Percentiles rank a stretch among this genome's conserved stretches.
Conservation (phyloP, 2,888 invertebrate genomes). For the Ditylenchus weischeri region DNA sequence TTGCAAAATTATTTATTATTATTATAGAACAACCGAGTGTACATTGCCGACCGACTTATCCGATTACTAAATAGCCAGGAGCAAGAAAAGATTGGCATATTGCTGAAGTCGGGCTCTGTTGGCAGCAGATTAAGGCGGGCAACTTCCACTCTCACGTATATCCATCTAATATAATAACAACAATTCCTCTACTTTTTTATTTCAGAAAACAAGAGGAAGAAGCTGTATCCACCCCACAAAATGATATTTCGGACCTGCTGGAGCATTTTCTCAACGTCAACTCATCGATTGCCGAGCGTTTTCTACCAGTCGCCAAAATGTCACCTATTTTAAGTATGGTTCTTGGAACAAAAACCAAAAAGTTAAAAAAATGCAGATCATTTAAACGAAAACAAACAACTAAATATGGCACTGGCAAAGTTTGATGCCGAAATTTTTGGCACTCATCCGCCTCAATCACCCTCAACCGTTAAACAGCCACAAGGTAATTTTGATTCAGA, state of each 20-base stretch:
- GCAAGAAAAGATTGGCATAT: conserved; percentile 16
- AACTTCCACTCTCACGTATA: no score
- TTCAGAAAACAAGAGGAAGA: no score
- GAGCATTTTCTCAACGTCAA: conserved; percentile 25
- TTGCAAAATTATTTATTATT: not conserved
- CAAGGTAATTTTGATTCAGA: not conserved
- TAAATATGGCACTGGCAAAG: not conserved
- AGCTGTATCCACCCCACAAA: not conserved
- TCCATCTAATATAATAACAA: no score
- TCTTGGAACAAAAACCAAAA: no score
- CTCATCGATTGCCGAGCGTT: conserved; percentile 28
- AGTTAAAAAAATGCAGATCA: no score
- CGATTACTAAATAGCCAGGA: conserved; percentile 23
- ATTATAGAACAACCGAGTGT: conserved; percentile 19
- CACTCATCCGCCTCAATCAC: not conserved
- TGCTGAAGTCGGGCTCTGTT: no score
- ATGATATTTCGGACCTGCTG: conserved; percentile 22
- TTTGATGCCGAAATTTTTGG: conserved; percentile 1
- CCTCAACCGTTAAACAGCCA: not conserved
- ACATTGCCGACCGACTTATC: conserved; percentile 25
- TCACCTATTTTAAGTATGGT: conserved; percentile 19
- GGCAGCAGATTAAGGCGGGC: no score
- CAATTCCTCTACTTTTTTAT: no score
- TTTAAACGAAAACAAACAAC: not conserved
- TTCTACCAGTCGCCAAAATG: conserved; percentile 29